Evolutionary conservation across 2,888 invertebrate genomes (phyloP).

Genomic region (Nebria brevicollis): DNA sequence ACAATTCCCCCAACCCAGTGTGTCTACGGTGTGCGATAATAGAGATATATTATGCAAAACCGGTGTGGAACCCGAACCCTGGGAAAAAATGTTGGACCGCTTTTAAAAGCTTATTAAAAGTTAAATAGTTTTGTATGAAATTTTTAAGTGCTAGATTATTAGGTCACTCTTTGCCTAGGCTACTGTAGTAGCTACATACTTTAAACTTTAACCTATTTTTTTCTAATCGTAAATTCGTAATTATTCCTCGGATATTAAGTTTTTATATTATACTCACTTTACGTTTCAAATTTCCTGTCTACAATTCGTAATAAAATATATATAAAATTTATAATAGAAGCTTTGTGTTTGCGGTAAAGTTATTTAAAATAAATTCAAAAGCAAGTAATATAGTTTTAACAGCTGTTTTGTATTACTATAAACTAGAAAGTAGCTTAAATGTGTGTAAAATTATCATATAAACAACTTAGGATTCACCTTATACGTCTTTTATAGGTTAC

Average conservation of each 20-base stretch:
- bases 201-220: background rate
- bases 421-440: background rate
- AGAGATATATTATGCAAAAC: conserved; percentile 43
- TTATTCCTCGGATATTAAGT: background rate
- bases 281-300: background rate
- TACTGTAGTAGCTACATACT: background rate
- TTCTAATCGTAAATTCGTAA: background rate
- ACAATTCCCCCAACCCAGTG: background rate
- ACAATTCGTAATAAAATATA: background rate
- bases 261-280: background rate
- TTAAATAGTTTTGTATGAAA: conserved; percentile 45
- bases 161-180: conserved; percentile 26
- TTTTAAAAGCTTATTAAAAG: conserved; percentile 46
- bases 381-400: background rate
- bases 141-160: conserved; percentile 38
- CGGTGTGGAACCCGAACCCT: conserved; percentile 12
- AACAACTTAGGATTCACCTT: background rate
- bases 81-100: conserved; percentile 32
- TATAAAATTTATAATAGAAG: background rate
- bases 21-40: conserved; percentile 26
- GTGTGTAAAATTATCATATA: conserved; percentile 1
- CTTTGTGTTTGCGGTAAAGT: background rate
- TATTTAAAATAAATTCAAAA: background rate
- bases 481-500: background rate
- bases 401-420: conserved; percentile 1